Conservation (phyloP, 2,888 invertebrate species). For the Asteroscopus sphinx region DNA sequence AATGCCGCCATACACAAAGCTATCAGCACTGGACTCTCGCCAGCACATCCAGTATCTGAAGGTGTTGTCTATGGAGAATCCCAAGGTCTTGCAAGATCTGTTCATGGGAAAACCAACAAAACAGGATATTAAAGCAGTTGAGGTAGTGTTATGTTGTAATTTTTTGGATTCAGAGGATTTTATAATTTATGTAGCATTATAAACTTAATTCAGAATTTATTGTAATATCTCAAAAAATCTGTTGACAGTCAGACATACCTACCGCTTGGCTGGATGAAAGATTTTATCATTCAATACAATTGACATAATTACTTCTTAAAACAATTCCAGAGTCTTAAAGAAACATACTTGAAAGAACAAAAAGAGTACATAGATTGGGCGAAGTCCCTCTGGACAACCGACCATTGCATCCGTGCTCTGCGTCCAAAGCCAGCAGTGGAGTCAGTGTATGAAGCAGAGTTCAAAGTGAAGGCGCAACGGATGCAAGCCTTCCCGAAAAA, state of each 20-base stretch:
- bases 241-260: no score
- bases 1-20: conserved; percentile 67
- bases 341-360: conserved; percentile 74
- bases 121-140: conserved; percentile 67
- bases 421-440: conserved; percentile 76
- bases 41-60: conserved; percentile 76
- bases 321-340: conserved; percentile 69
- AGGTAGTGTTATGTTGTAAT: conserved; percentile 63
- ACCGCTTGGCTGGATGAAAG: no score
- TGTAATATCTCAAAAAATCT: no score
- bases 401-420: conserved; percentile 74
- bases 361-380: conserved; percentile 81
- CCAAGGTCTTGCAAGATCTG: conserved; percentile 63
- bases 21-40: conserved; percentile 66
- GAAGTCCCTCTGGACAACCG: conserved; percentile 70
- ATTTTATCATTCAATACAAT: no score
- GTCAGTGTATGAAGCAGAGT: conserved; percentile 76
- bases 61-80: conserved; percentile 68
- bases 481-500: conserved; percentile 69
- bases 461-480: conserved; percentile 65
- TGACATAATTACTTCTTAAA: neutral
- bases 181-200: no score
- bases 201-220: no score
- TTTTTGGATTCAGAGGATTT: no score
- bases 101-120: conserved; percentile 66